Percentiles rank a stretch among this genome's conserved stretches.
Evolutionary conservation across 2,113 vertebrate species (phyloP).

Genomic region (Takifugu flavidus): DNA sequence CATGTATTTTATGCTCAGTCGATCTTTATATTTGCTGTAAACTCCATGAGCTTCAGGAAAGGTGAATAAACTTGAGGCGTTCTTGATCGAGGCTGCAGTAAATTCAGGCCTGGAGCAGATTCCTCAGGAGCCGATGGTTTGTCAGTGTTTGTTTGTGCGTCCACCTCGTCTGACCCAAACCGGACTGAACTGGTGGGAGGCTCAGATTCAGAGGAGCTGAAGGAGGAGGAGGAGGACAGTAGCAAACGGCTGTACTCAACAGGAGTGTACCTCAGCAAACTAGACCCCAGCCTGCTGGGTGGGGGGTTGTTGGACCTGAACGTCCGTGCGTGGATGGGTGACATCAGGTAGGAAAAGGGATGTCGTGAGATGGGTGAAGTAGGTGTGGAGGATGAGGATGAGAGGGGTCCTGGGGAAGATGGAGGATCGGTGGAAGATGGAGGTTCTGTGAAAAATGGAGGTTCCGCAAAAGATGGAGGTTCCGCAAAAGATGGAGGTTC

Average conservation of each 20-base stretch:
- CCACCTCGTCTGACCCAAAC: slow-evolving; percentile 39
- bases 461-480: slow-evolving; percentile 13
- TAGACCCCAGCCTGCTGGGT: slow-evolving; percentile 68
- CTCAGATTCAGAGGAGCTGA: slow-evolving; percentile 10
- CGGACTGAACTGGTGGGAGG: slow-evolving; percentile 14
- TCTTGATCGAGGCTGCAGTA: slow-evolving; percentile 28
- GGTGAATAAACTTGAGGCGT: slow-evolving; percentile 76
- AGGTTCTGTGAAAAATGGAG: slow-evolving; percentile 32
- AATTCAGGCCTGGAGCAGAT: slow-evolving; percentile 12
- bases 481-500: not conserved
- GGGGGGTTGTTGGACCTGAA: slow-evolving; percentile 39
- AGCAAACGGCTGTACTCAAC: slow-evolving; percentile 70
- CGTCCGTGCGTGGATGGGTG: slow-evolving; percentile 29
- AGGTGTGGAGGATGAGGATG: not conserved
- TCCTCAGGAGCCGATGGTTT: slow-evolving; percentile 17
- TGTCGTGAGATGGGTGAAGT: slow-evolving; percentile 5
- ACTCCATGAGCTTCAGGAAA: slow-evolving; percentile 86
- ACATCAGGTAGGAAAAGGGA: slow-evolving; percentile 21
- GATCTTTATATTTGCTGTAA: slow-evolving; percentile 68
- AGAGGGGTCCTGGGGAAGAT: slow-evolving; percentile 5
- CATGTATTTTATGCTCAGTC: slow-evolving; percentile 24
- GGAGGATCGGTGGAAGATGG: slow-evolving; percentile 23
- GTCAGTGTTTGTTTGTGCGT: slow-evolving; percentile 13
- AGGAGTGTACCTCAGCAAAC: slow-evolving; percentile 72
- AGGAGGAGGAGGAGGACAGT: slow-evolving; percentile 22